Evolutionary conservation across 2,888 invertebrate genomes (phyloP).

Genomic region (Pyrochroa serraticornis): DNA sequence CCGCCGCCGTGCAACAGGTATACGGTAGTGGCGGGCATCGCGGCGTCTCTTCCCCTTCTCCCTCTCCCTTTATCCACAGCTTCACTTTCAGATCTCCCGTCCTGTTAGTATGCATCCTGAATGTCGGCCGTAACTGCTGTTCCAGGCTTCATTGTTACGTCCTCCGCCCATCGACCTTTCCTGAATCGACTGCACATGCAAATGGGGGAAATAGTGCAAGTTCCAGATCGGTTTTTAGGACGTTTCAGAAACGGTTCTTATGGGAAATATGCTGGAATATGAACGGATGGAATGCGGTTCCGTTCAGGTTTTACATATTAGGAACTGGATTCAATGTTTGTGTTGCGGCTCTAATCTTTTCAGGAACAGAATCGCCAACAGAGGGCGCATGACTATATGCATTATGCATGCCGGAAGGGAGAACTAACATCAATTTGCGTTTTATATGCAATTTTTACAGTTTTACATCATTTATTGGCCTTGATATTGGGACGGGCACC

Average conservation of each 20-base stretch:
- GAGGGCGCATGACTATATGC: slow-evolving; percentile 17
- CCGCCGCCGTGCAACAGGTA: slow-evolving; percentile 3
- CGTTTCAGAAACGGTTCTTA: slow-evolving; percentile 3
- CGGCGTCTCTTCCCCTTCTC: background rate
- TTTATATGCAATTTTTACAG: slow-evolving; percentile 22
- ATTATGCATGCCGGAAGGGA: slow-evolving; percentile 17
- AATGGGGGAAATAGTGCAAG: slow-evolving; percentile 22
- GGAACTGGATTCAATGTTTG: background rate
- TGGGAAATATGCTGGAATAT: background rate
- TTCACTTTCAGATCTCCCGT: background rate
- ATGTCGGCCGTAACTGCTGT: slow-evolving; percentile 35
- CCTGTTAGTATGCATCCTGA: slow-evolving; percentile 28
- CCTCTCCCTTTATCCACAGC: background rate
- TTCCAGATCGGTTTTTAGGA: background rate
- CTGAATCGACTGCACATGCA: slow-evolving; percentile 36
- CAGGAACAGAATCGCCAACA: background rate
- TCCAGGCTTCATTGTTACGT: slow-evolving; percentile 36
- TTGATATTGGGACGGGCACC: too few relatives aligned
- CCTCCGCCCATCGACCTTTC: slow-evolving; percentile 23
- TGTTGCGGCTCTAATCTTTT: background rate
- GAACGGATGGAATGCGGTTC: background rate
- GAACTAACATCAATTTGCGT: slow-evolving; percentile 24
- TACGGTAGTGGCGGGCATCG: background rate
- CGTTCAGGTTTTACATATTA: background rate
- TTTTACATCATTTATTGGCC: background rate